Evolutionary conservation across 2,888 invertebrate genomes (phyloP), one percentile per base, ranked within the genome.

Genomic region (Coleophora flavipennella): DNA sequence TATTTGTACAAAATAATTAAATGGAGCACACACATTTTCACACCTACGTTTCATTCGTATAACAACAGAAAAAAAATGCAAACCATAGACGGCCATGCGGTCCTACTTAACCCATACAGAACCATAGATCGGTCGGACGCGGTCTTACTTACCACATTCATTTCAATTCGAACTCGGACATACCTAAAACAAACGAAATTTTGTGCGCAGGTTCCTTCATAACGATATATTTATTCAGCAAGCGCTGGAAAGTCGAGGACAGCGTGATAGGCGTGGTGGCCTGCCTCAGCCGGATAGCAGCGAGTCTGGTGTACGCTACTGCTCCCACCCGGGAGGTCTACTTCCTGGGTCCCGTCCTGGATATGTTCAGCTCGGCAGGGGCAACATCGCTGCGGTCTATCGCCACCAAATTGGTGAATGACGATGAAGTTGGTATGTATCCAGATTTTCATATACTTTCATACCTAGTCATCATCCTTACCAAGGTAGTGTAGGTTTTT

Each of bases 371-470:
- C 46, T 84, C 87, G 0, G 87, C 87, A 1, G 86, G 85, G 0
- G 84, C 87, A 2, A 87, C 88, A 1, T 87, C 87, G 0, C 67
- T 88, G 45, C 69, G 88, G 45, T 87, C 87, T 0, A 85, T 88
- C 32, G 87, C 85, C 11, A 86, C 87, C 1, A 88, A 88, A 57
- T 61, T 88, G 38, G 87, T 88, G 25, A 70, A 83, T 36, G 62
- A 70, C 4, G 86, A 88, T 58, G 88, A 88, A 83, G 71, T 86
- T 51, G 88, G 87, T 80, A 53, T 76, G 79, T 66, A 4, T 20
- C 20, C 20, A 4, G 20, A 6, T 20, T 20, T 20, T 20, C 20
- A 20, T 20, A 20, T 6, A 20, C 6, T 20, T 20, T 20, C 20
- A 20, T 20, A 20, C n/a, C n/a, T n/a, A n/a, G n/a, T n/a, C n/a